Base-by-base conservation (phyloP, 2,888 invertebrate species). In the Lamellibrachia satsuma region DNA sequence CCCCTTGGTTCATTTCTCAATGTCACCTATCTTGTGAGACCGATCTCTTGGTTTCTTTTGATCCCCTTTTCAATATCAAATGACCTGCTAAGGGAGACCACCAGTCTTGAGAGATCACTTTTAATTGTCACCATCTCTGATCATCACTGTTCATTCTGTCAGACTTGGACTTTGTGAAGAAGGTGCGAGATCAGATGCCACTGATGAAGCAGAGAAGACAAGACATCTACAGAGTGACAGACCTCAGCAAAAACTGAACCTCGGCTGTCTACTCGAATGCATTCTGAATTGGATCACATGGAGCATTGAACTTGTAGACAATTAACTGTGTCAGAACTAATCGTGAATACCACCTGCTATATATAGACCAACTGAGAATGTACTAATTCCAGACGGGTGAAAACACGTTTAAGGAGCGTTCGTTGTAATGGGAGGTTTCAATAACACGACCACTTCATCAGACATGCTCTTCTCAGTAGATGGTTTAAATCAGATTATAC, bases 121-220 rank as follows among this genome's bases (percentile, higher is more conserved):
- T 3, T 51, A 11, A 27, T 91, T 6, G 52, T 15, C 22, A 52
- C 27, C 4, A 9, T 15, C 22, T 22, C 22, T 15, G 6, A 11
- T 51, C 51, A 91, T 52, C n/a, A 3, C 52, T 52, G 52, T 91
- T 93, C 92, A 93, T 91, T 93, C 93, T 97, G 97, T 75, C 96
- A 98, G 98, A 99, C 97, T 96, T 98, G 94, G 97, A 97, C 3
- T 96, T 97, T 93, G 97, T 98, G 90, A 97, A 98, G 91, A 97
- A 98, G 95, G 98, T 98, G 0, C 97, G 99, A 92, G 97, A 97
- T 93, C 98, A 98, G 96, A 98, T 99, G 96, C 99, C 99, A 0
- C 97, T 98, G 39, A 97, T 97, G 90, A 96, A 95, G 0, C 99
- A 99, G 96, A 97, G 98, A 92, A 97, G 98, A 94, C 97, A 97